These are phyloP conservation scores for Coleophora deauratella DNA, from an alignment of 2,888 invertebrate species.

Conservation along the genomic window DNA sequence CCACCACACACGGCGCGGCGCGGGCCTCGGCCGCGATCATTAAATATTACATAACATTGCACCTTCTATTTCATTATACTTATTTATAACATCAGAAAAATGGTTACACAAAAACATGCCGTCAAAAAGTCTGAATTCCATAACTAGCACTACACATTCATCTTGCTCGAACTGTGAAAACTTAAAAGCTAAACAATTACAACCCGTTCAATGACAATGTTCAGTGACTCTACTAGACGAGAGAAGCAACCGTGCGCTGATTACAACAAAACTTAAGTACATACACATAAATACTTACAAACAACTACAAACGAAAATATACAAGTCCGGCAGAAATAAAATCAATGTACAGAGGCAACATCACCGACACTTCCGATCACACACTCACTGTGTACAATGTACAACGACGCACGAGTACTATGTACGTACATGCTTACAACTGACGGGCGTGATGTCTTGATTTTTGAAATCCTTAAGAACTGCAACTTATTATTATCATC, in stretches of 20 bases:
- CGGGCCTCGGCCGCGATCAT: conserved; percentile 30
- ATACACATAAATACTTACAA: conserved; percentile 10
- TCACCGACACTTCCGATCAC: conserved; percentile 13
- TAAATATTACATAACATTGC: conserved; percentile 56
- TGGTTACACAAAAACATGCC: conserved; percentile 51
- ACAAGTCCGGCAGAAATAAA: conserved; percentile 11
- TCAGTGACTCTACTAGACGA: conserved; percentile 25
- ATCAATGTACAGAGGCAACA: conserved; percentile 16
- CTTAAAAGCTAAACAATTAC: conserved; percentile 27
- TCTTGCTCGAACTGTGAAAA: conserved; percentile 25
- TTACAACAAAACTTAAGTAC: conserved; percentile 36
- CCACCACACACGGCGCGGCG: conserved; percentile 49
- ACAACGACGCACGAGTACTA: too few relatives aligned
- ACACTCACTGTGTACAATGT: not conserved
- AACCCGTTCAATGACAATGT: conserved; percentile 36
- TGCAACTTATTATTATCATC: too few relatives aligned
- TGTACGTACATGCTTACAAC: too few relatives aligned
- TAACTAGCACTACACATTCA: conserved; percentile 27
- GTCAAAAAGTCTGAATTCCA: conserved; percentile 40
- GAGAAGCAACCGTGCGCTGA: conserved; percentile 15
- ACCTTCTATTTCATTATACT: conserved; percentile 51
- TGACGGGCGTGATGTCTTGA: too few relatives aligned
- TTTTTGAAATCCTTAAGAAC: too few relatives aligned
- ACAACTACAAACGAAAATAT: conserved; percentile 10
- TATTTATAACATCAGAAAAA: conserved; percentile 38